Percentiles rank a stretch among this genome's conserved stretches.
phyloP scores from a whole-genome alignment of 2,888 invertebrate genomes.

The Andricus curvator region DNA sequence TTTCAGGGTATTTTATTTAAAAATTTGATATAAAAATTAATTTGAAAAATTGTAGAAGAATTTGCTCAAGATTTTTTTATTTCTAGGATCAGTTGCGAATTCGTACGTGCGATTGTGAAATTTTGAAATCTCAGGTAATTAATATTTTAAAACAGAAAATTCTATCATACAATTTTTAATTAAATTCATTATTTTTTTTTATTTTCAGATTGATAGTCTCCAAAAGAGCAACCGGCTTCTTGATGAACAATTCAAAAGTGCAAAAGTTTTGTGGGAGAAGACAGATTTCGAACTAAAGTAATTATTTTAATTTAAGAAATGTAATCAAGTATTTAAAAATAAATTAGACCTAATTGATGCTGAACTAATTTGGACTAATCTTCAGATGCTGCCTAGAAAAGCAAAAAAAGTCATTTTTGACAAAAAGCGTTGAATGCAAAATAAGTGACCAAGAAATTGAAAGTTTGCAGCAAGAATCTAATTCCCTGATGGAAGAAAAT shows the following conservation, averaged over 20 bases:
- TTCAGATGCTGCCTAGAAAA: not conserved
- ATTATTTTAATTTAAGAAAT: constrained; percentile 38
- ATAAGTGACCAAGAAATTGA: constrained; percentile 45
- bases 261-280: constrained; percentile 59
- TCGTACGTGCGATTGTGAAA: constrained; percentile 20
- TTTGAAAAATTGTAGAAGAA: not conserved
- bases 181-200: constrained; percentile 6
- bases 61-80: constrained; percentile 6
- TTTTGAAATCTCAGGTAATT: constrained; percentile 34
- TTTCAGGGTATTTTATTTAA: not conserved
- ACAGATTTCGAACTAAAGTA: constrained; percentile 58
- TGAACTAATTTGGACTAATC: not conserved
- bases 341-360: not conserved
- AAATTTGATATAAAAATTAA: not conserved
- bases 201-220: constrained; percentile 61
- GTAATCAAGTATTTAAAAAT: too few relatives aligned
- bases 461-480: constrained; percentile 39
- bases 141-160: constrained; percentile 18
- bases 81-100: constrained; percentile 56
- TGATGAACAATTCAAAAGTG: constrained; percentile 58
- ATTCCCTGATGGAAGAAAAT: constrained; percentile 1
- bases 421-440: not conserved
- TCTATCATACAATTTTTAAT: not conserved
- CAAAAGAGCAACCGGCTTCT: constrained; percentile 57
- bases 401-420: not conserved